phyloP scores from a whole-genome alignment of 2,888 invertebrate species.

The Heliconius charithonia region DNA sequence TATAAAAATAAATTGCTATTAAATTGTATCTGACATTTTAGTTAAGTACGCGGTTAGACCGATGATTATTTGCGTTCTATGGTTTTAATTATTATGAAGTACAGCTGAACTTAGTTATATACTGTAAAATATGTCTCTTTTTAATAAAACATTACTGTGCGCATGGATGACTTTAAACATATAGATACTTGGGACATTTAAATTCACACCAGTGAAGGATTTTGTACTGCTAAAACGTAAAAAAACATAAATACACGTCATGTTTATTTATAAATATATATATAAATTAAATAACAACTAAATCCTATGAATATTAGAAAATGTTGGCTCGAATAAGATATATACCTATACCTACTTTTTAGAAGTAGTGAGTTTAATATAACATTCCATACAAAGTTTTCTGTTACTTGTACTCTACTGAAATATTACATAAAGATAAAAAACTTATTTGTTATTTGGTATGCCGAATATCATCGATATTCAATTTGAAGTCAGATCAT shows the following conservation, averaged over 20 bases:
- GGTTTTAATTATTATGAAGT: neutral
- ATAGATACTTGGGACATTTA: neutral
- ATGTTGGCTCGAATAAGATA: no score
- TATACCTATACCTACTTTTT: no score
- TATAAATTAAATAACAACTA: no score
- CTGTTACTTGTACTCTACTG: neutral
- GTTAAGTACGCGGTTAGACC: neutral
- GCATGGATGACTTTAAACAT: slow-evolving; percentile 8
- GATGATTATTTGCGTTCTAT: neutral
- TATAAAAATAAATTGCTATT: no score
- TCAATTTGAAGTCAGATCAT: slow-evolving; percentile 20
- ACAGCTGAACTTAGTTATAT: neutral
- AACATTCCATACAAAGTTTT: neutral
- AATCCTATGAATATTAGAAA: neutral
- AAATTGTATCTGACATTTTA: slow-evolving; percentile 1
- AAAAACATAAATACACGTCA: neutral
- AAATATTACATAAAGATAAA: slow-evolving; percentile 9
- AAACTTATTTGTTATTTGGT: neutral
- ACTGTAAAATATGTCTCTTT: neutral
- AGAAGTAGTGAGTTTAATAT: neutral
- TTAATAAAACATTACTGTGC: neutral
- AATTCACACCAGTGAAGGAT: no score
- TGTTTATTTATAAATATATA: neutral
- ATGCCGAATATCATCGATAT: neutral
- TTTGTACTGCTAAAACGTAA: no score